Percentiles rank a stretch among this genome's conserved stretches.
These are phyloP conservation scores for Clarias laeviceps DNA, from an alignment of 2,797 vertebrate species.

Conservation along the genomic window DNA sequence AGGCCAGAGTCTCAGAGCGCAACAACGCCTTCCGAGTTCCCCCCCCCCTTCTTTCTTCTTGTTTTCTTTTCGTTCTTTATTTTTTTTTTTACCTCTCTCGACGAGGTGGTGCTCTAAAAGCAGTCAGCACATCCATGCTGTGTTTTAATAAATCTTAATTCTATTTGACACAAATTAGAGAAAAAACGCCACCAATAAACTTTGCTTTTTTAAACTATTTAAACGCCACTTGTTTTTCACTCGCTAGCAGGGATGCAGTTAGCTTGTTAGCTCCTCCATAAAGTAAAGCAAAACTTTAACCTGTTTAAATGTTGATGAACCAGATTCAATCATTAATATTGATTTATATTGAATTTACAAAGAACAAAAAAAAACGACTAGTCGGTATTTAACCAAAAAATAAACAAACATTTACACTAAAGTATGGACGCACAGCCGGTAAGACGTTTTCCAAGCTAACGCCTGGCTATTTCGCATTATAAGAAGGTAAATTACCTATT, in stretches of 20 bases:
- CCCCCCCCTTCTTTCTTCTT: neutral
- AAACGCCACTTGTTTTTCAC: neutral
- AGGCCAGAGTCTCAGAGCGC: too few species aligned
- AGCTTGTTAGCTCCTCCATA: constrained; percentile 10
- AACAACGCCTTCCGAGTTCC: neutral
- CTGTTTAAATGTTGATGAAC: neutral
- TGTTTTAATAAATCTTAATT: neutral
- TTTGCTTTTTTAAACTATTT: neutral
- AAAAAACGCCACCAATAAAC: neutral
- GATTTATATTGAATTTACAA: neutral
- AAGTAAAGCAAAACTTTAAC: neutral
- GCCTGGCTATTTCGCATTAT: neutral
- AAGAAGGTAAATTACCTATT: neutral
- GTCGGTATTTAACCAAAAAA: neutral
- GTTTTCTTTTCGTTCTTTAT: fast-evolving
- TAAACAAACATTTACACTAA: neutral
- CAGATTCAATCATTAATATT: neutral
- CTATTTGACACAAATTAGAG: neutral
- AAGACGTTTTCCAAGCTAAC: neutral
- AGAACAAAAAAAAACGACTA: neutral
- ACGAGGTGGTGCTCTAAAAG: neutral
- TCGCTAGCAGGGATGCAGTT: neutral
- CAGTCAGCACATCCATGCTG: too few species aligned
- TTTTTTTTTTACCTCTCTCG: neutral
- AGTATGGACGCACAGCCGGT: constrained; percentile 6